Evolutionary conservation across 1,140 invertebrate species (phyloP).

Genomic region (Caenorhabditis inopinata): DNA sequence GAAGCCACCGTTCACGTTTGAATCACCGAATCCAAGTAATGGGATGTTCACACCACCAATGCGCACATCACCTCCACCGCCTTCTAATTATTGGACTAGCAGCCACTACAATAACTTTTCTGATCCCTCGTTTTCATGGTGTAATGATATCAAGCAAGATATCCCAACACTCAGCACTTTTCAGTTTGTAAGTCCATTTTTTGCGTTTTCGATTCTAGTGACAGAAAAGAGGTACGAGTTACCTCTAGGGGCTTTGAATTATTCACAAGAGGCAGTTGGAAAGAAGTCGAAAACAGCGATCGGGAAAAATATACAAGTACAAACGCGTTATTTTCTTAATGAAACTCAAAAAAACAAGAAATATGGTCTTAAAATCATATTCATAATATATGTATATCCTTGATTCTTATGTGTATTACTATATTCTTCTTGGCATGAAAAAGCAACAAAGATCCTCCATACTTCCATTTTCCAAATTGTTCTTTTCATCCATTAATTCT

Average conservation of each 20-base stretch:
- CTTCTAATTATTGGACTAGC: neutral
- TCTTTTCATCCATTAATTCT: no score
- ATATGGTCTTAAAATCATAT: no score
- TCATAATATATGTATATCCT: no score
- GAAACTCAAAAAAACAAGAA: neutral
- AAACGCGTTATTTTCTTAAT: neutral
- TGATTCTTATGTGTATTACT: no score
- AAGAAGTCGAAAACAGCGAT: neutral
- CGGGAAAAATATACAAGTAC: neutral
- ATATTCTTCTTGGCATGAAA: no score
- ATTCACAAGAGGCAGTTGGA: constrained; percentile 3
- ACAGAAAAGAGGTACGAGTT: neutral
- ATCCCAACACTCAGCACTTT: neutral
- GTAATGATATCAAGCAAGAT: neutral
- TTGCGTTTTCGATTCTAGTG: no score
- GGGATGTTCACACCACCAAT: neutral
- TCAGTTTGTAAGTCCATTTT: constrained; percentile 5
- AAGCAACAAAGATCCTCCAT: no score
- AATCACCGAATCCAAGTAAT: neutral
- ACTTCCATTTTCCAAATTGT: no score
- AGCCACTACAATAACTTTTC: neutral
- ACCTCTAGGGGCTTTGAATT: neutral
- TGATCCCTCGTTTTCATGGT: neutral
- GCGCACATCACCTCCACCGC: neutral
- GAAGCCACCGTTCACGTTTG: neutral